A percentile compares a stretch with the other conserved stretches of the same genome.
Evolutionary conservation across 1,140 invertebrate genomes (phyloP).

Genomic region (Triops longicaudatus): DNA sequence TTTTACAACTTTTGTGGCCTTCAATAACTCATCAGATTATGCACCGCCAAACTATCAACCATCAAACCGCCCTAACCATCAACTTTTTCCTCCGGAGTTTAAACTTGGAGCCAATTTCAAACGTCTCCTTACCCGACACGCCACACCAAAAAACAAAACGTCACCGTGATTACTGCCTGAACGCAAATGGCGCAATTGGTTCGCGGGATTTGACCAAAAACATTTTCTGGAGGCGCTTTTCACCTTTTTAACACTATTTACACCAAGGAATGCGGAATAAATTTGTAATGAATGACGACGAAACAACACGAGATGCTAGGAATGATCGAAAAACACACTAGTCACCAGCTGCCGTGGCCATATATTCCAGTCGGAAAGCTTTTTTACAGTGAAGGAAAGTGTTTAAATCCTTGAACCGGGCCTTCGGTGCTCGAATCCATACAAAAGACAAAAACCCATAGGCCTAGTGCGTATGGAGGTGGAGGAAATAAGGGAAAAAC

Average conservation of each 20-base stretch:
- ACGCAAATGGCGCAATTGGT: too few species aligned
- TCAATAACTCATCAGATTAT: constrained; percentile 15
- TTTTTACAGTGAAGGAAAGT: background rate
- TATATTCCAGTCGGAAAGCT: background rate
- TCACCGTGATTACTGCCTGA: too few species aligned
- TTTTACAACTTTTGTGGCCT: constrained; percentile 12
- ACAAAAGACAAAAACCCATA: background rate
- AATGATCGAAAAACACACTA: background rate
- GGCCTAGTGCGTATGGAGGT: background rate
- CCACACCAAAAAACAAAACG: background rate
- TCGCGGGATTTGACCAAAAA: too few species aligned
- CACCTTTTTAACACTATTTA: too few species aligned
- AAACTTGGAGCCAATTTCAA: background rate
- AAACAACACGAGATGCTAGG: too few species aligned
- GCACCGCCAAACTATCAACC: constrained; percentile 8
- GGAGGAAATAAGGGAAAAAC: background rate
- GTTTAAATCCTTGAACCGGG: background rate
- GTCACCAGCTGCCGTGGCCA: background rate
- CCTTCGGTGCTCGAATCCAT: background rate
- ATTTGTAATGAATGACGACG: too few species aligned
- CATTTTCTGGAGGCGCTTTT: too few species aligned
- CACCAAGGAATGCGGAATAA: too few species aligned
- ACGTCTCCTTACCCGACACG: background rate
- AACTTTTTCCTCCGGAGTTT: background rate
- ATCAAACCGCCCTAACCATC: constrained; percentile 13